Evolutionary conservation across 2,797 vertebrate genomes (phyloP).

Genomic region (Notolabrus celidotus): DNA sequence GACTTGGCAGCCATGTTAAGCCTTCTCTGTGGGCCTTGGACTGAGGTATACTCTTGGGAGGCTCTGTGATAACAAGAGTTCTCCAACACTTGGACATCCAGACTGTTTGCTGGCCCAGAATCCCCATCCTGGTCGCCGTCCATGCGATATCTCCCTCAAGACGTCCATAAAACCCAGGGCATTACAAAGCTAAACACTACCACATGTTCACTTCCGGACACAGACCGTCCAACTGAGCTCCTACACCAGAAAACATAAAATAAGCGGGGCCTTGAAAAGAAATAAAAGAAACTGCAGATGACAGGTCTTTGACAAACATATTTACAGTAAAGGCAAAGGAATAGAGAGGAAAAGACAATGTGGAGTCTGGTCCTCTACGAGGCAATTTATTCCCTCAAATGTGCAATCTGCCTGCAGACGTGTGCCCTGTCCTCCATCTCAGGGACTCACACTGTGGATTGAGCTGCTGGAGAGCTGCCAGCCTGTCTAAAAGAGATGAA

Average conservation of each 20-base stretch:
- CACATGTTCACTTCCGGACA: constrained; percentile 87
- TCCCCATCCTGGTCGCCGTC: constrained; percentile 77
- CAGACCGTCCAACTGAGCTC: constrained; percentile 57
- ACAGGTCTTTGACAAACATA: constrained; percentile 80
- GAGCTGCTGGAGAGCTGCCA: constrained; percentile 74
- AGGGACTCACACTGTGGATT: constrained; percentile 70
- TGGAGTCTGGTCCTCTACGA: constrained; percentile 72
- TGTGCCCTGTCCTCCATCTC: constrained; percentile 77
- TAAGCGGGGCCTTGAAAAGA: constrained; percentile 61
- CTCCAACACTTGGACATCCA: constrained; percentile 80
- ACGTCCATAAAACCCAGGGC: constrained; percentile 79
- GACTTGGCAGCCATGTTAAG: constrained; percentile 73
- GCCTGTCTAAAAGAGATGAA: constrained; percentile 70
- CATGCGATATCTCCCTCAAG: constrained; percentile 83
- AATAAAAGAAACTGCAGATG: constrained; percentile 75
- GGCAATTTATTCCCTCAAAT: constrained; percentile 80
- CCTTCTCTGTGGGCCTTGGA: constrained; percentile 83
- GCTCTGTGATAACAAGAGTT: constrained; percentile 79
- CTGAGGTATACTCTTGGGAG: constrained; percentile 77
- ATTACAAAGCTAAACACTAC: constrained; percentile 87
- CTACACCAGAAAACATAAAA: constrained; percentile 56
- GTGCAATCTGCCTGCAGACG: constrained; percentile 82
- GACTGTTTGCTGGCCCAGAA: constrained; percentile 82
- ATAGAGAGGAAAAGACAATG: constrained; percentile 74
- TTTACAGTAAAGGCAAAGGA: constrained; percentile 71